Conservation (phyloP, 2,797 vertebrate species). For the Tokudaia muenninki region DNA sequence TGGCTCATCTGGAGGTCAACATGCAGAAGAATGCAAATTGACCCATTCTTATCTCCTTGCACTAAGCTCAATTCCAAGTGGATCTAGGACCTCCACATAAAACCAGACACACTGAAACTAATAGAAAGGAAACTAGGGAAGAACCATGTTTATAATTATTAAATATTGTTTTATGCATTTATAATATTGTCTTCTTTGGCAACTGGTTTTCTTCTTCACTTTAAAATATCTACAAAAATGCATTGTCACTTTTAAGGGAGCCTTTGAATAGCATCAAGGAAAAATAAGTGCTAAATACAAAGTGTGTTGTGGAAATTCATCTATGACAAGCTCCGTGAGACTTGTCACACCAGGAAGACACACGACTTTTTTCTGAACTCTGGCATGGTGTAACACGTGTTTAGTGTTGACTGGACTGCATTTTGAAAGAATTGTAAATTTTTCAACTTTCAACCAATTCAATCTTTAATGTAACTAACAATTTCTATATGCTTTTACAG, state of each 20-base stretch:
- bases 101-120: too few species aligned
- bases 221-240: background rate
- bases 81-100: too few species aligned
- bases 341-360: background rate
- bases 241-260: background rate
- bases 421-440: background rate
- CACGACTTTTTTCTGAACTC: background rate
- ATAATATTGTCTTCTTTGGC: background rate
- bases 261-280: background rate
- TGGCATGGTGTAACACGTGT: background rate
- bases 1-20: too few species aligned
- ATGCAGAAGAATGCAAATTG: too few species aligned
- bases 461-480: background rate
- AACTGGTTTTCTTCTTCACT: background rate
- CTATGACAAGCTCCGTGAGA: background rate
- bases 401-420: background rate
- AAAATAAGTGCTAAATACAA: background rate
- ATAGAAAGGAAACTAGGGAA: too few species aligned
- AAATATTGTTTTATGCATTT: background rate
- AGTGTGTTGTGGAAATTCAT: background rate
- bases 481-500: background rate
- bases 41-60: too few species aligned
- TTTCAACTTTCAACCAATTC: background rate
- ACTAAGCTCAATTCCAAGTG: too few species aligned
- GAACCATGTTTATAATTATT: background rate